Conservation (phyloP, 2,797 vertebrate genomes). For the Mycteria americana region DNA sequence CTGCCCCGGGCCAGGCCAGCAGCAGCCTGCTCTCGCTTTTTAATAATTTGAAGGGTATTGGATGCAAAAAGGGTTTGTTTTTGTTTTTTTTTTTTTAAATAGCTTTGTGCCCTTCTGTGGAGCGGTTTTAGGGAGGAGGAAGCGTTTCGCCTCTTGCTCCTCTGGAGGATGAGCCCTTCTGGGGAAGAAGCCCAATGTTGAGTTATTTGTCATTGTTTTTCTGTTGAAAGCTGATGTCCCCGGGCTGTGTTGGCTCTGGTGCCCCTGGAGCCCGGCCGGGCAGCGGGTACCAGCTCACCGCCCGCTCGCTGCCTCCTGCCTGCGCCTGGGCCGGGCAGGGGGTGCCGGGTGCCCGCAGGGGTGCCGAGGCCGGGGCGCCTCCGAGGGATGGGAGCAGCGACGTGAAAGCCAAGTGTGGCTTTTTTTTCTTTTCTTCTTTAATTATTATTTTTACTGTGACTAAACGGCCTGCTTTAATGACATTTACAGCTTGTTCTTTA, state of each 20-base stretch:
- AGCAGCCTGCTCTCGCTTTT: not conserved
- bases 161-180: not conserved
- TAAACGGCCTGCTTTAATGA: not conserved
- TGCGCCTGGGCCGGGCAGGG: not conserved
- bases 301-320: not conserved
- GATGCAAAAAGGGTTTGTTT: not conserved
- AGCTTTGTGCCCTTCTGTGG: not conserved
- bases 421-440: not conserved
- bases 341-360: not conserved
- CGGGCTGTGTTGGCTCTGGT: not conserved
- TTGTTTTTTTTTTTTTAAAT: no score
- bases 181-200: not conserved
- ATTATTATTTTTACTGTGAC: conserved; percentile 11
- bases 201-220: not conserved
- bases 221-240: not conserved
- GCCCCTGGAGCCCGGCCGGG: not conserved
- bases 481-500: not conserved
- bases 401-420: not conserved
- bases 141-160: not conserved
- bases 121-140: not conserved
- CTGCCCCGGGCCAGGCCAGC: not conserved
- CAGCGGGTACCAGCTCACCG: not conserved
- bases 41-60: not conserved
- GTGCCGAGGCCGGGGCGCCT: not conserved
- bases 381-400: not conserved